A percentile compares a stretch with the other conserved stretches of the same genome.
Evolutionary conservation across 2,888 invertebrate genomes (phyloP).

Genomic region (Calameuta pallipes): DNA sequence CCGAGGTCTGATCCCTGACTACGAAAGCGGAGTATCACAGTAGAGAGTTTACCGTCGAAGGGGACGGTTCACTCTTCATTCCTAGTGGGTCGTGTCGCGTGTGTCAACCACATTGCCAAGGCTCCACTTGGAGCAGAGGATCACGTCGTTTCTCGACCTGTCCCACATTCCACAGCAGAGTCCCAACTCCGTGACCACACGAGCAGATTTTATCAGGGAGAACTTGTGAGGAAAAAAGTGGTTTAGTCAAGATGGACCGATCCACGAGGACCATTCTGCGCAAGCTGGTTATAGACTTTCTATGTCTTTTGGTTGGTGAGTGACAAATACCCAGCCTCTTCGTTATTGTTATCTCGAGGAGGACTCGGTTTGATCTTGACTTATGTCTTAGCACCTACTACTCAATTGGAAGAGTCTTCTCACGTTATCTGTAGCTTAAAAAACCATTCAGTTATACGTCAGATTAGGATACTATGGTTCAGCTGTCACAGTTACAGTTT

Average conservation of each 20-base stretch:
- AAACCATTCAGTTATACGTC: background rate
- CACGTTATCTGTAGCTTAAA: background rate
- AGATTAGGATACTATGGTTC: background rate
- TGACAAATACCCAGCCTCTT: conserved; percentile 34
- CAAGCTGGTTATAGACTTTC: conserved; percentile 77
- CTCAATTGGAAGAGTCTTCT: background rate
- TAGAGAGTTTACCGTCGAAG: background rate
- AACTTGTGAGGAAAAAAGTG: background rate
- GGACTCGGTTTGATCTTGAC: too few relatives aligned
- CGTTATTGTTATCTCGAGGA: background rate
- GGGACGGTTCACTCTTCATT: background rate
- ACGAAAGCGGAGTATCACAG: background rate
- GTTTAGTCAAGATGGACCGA: conserved; percentile 67
- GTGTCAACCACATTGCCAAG: background rate
- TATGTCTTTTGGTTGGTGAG: conserved; percentile 78
- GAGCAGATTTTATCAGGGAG: background rate
- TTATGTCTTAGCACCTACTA: background rate
- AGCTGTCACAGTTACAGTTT: background rate
- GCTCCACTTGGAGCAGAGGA: background rate
- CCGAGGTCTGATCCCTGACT: background rate
- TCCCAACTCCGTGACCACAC: background rate
- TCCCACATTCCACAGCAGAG: background rate
- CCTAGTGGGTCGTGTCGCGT: background rate
- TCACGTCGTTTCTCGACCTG: background rate
- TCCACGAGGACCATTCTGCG: conserved; percentile 71